A percentile compares a stretch with the other conserved stretches of the same genome.
These are phyloP conservation scores for Tortricodes alternella DNA, from an alignment of 2,888 invertebrate genomes.

Conservation along the genomic window DNA sequence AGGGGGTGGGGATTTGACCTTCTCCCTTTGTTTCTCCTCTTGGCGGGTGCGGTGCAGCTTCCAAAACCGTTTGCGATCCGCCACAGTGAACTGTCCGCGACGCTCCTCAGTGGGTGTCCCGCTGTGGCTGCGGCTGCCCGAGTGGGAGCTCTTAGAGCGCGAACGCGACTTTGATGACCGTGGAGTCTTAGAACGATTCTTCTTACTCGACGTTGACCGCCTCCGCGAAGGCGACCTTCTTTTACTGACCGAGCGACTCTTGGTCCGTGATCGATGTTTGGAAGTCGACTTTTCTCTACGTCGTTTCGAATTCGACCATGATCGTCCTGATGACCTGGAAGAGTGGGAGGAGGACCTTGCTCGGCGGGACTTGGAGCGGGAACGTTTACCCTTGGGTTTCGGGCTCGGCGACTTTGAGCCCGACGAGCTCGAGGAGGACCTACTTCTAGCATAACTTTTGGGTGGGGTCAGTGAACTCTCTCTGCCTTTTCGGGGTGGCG, in stretches of 20 bases:
- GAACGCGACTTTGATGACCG: slow-evolving; percentile 49
- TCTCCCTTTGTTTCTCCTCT: slow-evolving; percentile 47
- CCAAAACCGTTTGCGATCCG: slow-evolving; percentile 74
- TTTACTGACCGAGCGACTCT: slow-evolving; percentile 49
- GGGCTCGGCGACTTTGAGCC: slow-evolving; percentile 50
- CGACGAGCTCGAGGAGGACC: slow-evolving; percentile 59
- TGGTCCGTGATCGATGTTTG: slow-evolving; percentile 52
- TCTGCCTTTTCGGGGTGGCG: slow-evolving; percentile 51
- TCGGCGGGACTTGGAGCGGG: slow-evolving; percentile 42
- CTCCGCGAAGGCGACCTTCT: slow-evolving; percentile 47
- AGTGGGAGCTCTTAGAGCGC: slow-evolving; percentile 47
- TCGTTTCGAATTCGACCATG: slow-evolving; percentile 50
- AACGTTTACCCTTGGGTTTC: slow-evolving; percentile 47
- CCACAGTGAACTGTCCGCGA: slow-evolving; percentile 75
- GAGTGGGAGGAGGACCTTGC: slow-evolving; percentile 45
- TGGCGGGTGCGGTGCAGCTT: slow-evolving; percentile 64
- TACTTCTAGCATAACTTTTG: slow-evolving; percentile 62
- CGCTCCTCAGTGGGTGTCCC: slow-evolving; percentile 65
- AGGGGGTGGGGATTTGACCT: slow-evolving; percentile 57
- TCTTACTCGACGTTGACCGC: slow-evolving; percentile 51
- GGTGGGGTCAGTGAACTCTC: slow-evolving; percentile 71
- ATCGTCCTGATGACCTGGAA: slow-evolving; percentile 46
- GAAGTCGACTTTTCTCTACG: slow-evolving; percentile 46
- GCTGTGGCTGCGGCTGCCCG: slow-evolving; percentile 52
- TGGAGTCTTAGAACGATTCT: slow-evolving; percentile 44